Percentiles rank a stretch among this genome's conserved stretches.
These are phyloP conservation scores for Abrostola triplasia DNA, from an alignment of 2,888 invertebrate species.

Conservation along the genomic window DNA sequence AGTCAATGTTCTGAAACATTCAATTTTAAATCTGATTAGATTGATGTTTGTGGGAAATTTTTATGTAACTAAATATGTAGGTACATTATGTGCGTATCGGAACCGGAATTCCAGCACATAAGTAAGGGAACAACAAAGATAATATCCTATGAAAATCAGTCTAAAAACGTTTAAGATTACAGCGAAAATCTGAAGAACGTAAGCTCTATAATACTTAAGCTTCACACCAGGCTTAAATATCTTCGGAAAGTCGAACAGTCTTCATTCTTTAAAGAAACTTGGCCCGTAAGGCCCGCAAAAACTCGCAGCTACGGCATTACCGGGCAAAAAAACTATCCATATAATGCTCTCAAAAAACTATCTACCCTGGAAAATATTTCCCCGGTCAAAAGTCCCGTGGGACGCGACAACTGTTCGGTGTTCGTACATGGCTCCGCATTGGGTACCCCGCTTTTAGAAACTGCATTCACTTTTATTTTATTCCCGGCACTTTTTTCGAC, in stretches of 20 bases:
- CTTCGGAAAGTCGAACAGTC: not conserved
- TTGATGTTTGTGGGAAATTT: too few relatives aligned
- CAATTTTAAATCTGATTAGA: too few relatives aligned
- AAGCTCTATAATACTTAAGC: not conserved
- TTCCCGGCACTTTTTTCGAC: conserved; percentile 76
- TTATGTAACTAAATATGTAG: too few relatives aligned
- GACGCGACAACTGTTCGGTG: conserved; percentile 74
- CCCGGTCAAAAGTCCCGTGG: conserved; percentile 74
- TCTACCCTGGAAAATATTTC: conserved; percentile 70
- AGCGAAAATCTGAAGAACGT: not conserved
- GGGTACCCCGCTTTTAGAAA: conserved; percentile 74
- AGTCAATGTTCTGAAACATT: too few relatives aligned
- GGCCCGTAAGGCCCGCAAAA: conserved; percentile 25
- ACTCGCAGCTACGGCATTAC: conserved; percentile 15
- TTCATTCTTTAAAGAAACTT: conserved; percentile 8
- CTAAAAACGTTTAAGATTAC: not conserved
- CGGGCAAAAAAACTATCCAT: conserved; percentile 59
- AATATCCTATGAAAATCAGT: too few relatives aligned
- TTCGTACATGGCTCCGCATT: conserved; percentile 66
- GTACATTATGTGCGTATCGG: too few relatives aligned
- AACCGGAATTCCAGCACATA: too few relatives aligned
- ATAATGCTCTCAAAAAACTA: conserved; percentile 58
- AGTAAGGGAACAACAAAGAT: too few relatives aligned
- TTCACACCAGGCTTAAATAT: not conserved
- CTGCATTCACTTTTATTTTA: conserved; percentile 78